Evolutionary conservation across 2,113 vertebrate species (phyloP), one percentile per base, ranked within the genome.

Genomic region (Nasalis larvatus): DNA sequence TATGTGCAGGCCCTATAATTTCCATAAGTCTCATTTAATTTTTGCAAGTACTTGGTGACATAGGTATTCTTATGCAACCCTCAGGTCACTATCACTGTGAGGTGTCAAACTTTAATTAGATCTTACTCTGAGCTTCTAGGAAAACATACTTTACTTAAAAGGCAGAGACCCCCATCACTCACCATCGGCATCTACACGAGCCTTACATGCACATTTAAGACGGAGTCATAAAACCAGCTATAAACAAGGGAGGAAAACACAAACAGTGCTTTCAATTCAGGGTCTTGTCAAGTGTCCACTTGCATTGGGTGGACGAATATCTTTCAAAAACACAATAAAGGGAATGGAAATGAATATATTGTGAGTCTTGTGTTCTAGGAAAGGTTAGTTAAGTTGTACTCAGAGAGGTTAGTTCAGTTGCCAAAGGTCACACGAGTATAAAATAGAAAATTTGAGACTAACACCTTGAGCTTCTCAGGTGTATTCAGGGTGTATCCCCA

Each of bases 41-140:
- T 86, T 95, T 77, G 74, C 66, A 87, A 94, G 21, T 94, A 76
- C 35, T 66, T 77, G 42, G 84, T 87, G 90, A 95, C 95, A 95
- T 3, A 45, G 54, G 68, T 69, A 69, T 77, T 21, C 11, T 95
- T 89, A 89, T 84, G 49, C 88, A 89, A 95, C 81, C 92, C 77
- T 86, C 63, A 37, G 98, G 87, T 95, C 90, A 93, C 71, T 40
- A 56, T 71, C 20, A 21, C 32, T 68, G 63, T 25, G 85, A 95
- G 42, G 52, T 90, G 92, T 97, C 97, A 97, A 96, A 74, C 92
- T 96, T 95, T 96, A 97, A 96, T 98, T 96, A 97, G 86, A 92
- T 95, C 76, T 40, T 87, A 95, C 90, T 74, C 85, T 49, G 76
- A 92, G 74, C n/a, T 92, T 92, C 92, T 95, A 96, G 52, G 63